Evolutionary conservation across 2,113 vertebrate genomes (phyloP), one percentile per base, ranked within the genome.

Genomic region (Mastomys coucha): DNA sequence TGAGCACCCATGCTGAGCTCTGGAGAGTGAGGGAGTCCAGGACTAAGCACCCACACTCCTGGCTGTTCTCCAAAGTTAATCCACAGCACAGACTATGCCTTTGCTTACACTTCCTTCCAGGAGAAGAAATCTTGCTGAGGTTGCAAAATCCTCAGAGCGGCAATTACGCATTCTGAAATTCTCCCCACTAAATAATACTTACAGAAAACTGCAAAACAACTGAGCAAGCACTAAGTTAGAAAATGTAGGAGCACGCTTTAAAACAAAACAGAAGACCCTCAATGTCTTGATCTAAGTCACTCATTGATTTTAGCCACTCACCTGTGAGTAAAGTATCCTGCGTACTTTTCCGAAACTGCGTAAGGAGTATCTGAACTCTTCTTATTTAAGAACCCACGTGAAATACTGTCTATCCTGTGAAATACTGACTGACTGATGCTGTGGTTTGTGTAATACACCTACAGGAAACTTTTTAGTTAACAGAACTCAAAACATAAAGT

Each of bases 111-210:
- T 49, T 96, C 81, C 76, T 96, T 88, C 56, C 80, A 87, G 69
- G 45, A 75, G 77, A 77, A 72, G 58, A 93, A 80, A 91, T 91
- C 81, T 81, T 6, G 56, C 93, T 96, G 91, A 97, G 88, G 78
- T 0, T 91, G 92, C 86, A 94, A 95, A 96, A 80, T 96, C 72
- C 56, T 92, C 81, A 78, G 60, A 39, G 58, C 89, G 77, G 70
- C 95, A 97, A 97, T 70, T 58, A 95, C 36, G 75, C 85, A 86
- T 89, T 97, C 95, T 53, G 90, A 97, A 96, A 73, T 96, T 93
- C 92, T 96, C 84, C 75, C 89, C 24, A 72, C 85, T 93, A 51
- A 95, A 92, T 24, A 81, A 87, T 78, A 95, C 72, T 96, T 58
- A 81, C 5, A 45, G 70, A 93, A 96, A 94, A 22, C 2, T 72